phyloP scores from a whole-genome alignment of 2,888 invertebrate species.

The Eueremaeus valkanovi region DNA sequence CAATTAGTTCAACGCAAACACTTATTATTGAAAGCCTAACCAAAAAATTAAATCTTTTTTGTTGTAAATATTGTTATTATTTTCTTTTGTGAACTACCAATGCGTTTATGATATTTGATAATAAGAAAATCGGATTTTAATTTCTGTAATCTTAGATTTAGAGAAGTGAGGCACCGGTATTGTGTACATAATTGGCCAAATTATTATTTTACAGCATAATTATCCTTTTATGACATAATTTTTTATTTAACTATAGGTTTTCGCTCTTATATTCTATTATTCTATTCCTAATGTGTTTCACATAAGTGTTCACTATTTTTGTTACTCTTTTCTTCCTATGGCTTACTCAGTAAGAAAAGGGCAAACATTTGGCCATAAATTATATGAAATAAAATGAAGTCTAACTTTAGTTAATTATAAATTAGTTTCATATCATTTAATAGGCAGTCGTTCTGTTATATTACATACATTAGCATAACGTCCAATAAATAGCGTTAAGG shows the following conservation, averaged over 20 bases:
- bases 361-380: not conserved
- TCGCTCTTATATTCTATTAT: too few species aligned
- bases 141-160: not conserved
- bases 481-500: not conserved
- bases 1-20: slow-evolving; percentile 18
- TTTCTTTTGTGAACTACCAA: not conserved
- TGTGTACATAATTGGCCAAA: too few species aligned
- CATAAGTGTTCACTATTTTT: too few species aligned
- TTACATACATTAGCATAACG: slow-evolving; percentile 6
- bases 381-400: not conserved
- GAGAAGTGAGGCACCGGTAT: not conserved
- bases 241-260: too few species aligned
- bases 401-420: not conserved
- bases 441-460: not conserved
- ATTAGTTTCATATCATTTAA: not conserved
- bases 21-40: not conserved
- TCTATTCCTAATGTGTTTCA: not conserved
- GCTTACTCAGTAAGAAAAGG: too few species aligned
- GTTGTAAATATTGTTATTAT: not conserved
- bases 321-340: too few species aligned
- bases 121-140: not conserved
- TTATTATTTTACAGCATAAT: too few species aligned
- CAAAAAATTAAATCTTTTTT: too few species aligned
- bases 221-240: too few species aligned
- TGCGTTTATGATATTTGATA: not conserved